A percentile compares a stretch with the other conserved stretches of the same genome.
These are phyloP conservation scores for Triplophysa yarkandensis DNA, from an alignment of 2,797 vertebrate genomes.

Conservation along the genomic window DNA sequence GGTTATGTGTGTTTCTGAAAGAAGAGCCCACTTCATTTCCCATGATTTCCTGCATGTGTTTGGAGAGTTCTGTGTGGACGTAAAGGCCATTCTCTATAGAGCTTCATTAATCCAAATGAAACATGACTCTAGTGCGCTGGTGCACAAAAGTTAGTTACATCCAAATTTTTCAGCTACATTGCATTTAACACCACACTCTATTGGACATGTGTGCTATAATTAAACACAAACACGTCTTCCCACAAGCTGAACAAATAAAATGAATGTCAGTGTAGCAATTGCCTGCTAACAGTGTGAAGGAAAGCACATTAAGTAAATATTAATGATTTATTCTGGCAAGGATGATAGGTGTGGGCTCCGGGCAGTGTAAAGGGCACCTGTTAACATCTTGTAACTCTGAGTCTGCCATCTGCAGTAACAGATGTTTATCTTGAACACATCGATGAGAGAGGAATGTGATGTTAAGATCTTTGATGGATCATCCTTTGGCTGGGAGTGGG, in stretches of 20 bases:
- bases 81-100: background rate
- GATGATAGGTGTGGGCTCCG: constrained; percentile 11
- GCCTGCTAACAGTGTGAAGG: background rate
- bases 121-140: too few relatives aligned
- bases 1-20: background rate
- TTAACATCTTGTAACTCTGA: constrained; percentile 47
- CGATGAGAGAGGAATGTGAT: background rate
- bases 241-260: background rate
- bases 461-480: background rate
- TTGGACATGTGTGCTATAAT: too few relatives aligned
- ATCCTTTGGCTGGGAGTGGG: background rate
- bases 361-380: constrained; percentile 40
- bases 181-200: too few relatives aligned
- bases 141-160: too few relatives aligned
- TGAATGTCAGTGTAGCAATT: background rate
- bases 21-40: background rate
- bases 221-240: constrained; percentile 37
- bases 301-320: background rate
- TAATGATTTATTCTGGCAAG: constrained; percentile 37
- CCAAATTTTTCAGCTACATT: too few relatives aligned
- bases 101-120: background rate
- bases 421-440: constrained; percentile 37
- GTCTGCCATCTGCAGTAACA: constrained; percentile 29
- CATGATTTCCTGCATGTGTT: background rate
- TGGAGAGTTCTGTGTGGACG: background rate